Base-by-base conservation (phyloP, 30 jellyfish, hydroid and myxozoan genomes). In the Cassiopea andromeda region DNA sequence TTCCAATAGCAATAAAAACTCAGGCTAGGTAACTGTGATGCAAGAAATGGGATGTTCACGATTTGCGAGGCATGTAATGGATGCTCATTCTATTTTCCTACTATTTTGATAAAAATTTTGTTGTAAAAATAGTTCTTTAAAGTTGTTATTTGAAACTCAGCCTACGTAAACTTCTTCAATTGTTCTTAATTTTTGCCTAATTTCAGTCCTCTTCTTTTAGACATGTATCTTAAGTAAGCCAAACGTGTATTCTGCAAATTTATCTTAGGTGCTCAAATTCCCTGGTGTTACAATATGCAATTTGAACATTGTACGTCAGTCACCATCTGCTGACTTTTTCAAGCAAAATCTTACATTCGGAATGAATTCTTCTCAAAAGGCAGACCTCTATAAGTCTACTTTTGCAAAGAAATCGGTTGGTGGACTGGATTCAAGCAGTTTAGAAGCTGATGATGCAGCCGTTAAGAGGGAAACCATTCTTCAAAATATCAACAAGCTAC, bases 211-310 rank as follows among this genome's bases (percentile, higher is more conserved):
- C 12, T 10, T 10, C 64, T 54, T 6, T 6, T 54, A 54, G 64
- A 3, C 12, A 54, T 54, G 38, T 27, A 27, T 27, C 38, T 27
- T 27, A 27, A 27, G 38, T 54, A 54, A 3, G 64, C 10, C 0
- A 54, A 54, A 54, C 7, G 64, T 3, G 12, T 54, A 10, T 10
- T 54, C 64, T 54, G 64, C 64, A 54, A 3, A 10, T 54, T 54
- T 54, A 10, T 54, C 12, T 54, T 50, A 77, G 86, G 3, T 17
- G 12, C 75, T 77, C 7, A 50, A 74, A 15, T 77, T 77, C n/a
- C 86, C 86, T 48, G 86, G 86, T 5, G 74, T 77, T 4, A 77
- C 73, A 49, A 50, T 77, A 9, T 77, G 86, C 86, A 77, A 77
- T n/a, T 17, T 77, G 74, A 77, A 77, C 73, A 60, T 77, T 54